Base-by-base conservation (phyloP, 2,888 invertebrate genomes). In the Incurvaria masculella region DNA sequence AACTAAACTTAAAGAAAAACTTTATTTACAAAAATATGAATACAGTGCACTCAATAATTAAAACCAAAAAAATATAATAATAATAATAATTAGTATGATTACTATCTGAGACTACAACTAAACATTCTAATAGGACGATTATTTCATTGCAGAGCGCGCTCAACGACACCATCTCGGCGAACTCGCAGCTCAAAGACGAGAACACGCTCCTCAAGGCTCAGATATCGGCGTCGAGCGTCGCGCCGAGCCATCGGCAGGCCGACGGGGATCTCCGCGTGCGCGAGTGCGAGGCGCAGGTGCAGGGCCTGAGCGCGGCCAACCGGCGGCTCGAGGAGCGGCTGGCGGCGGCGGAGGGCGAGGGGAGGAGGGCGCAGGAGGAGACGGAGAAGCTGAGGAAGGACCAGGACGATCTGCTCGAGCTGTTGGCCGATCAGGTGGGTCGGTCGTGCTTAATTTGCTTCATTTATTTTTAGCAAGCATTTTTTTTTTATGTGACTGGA, bases 331-430 rank as follows among this genome's bases (percentile, higher is more conserved):
- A 48, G 2, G 52, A 48, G 2, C 64, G 63, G 20, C 49, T 68
- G 52, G 19, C 21, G 39, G 18, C 45, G 0, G 57, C 63, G 5
- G 57, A 60, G 39, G 65, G 66, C 2, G 59, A 49, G 2, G 58
- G 65, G 53, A 55, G 45, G 26, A 52, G 27, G 1, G 53, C 61
- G 1, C 54, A 49, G 0, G 66, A 64, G 0, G 86, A 89, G 55
- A 62, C 90, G 55, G 83, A 84, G 39, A 81, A 81, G 54, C 61
- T 94, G 52, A 85, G 83, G 61, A 91, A 88, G 62, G 97, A 98
- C 61, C 97, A 97, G 66, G 97, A 98, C 57, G 96, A 97, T 69
- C 71, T 98, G 52, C 69, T 98, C 48, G 89, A 92, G 61, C 71
- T 98, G 49, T 75, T 98, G 38, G 88, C 93, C 1, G 94, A 97